These are phyloP conservation scores for Noctuana brunneofusca DNA, from an alignment of 2,888 invertebrate species.

Conservation along the genomic window DNA sequence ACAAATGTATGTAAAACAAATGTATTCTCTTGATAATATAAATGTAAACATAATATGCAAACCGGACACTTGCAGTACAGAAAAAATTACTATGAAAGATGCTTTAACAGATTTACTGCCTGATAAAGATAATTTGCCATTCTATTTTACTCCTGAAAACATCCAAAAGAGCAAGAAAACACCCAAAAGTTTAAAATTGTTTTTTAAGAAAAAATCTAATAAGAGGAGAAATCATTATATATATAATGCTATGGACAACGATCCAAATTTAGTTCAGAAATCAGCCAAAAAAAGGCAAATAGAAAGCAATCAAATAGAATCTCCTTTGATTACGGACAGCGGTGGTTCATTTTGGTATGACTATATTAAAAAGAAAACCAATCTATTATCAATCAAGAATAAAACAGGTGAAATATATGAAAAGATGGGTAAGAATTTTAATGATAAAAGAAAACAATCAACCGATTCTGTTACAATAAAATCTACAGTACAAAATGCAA, in stretches of 20 bases:
- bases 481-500: neutral
- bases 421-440: neutral
- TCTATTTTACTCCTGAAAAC: slow-evolving; percentile 37
- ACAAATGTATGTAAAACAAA: slow-evolving; percentile 43
- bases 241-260: slow-evolving; percentile 1
- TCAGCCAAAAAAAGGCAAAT: slow-evolving; percentile 43
- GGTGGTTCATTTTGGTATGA: slow-evolving; percentile 54
- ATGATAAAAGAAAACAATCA: neutral
- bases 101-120: slow-evolving; percentile 12
- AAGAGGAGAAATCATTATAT: slow-evolving; percentile 43
- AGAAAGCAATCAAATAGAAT: slow-evolving; percentile 41
- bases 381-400: neutral
- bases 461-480: neutral
- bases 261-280: slow-evolving; percentile 37
- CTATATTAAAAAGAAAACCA: slow-evolving; percentile 45
- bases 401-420: neutral
- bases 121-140: slow-evolving; percentile 19
- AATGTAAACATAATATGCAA: slow-evolving; percentile 66
- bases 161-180: slow-evolving; percentile 35
- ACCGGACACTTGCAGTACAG: slow-evolving; percentile 39
- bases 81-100: slow-evolving; percentile 12
- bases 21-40: slow-evolving; percentile 63
- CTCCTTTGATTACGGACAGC: slow-evolving; percentile 49
- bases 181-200: slow-evolving; percentile 43
- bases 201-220: slow-evolving; percentile 40